Base-by-base conservation (phyloP, 2,113 vertebrate species). In the Gyps fulvus region DNA sequence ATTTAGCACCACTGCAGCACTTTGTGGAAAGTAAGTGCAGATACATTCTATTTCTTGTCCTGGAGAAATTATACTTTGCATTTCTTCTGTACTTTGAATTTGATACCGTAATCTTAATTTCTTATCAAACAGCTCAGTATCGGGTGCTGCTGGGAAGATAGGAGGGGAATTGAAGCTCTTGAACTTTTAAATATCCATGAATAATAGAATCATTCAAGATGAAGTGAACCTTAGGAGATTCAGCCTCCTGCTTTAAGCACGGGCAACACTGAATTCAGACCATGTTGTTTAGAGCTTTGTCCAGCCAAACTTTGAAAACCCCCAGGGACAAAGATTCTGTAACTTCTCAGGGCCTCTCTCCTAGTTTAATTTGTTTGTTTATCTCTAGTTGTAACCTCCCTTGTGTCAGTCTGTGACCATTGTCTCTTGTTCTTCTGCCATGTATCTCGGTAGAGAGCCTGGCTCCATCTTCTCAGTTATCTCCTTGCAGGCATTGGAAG, bases 1-100 rank as follows among this genome's bases (percentile, higher is more conserved):
- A 2, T 90, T 94, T 91, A 93, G 81, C 73, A 95, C 70, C 34
- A 79, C 52, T 55, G 61, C 32, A 78, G 73, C 71, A 67, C 81
- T 94, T 83, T 36, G 55, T 40, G 67, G 62, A 86, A 90, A 87
- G 36, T 65, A 66, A 81, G 83, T 47, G 50, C n/a, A 84, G 87
- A 82, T 83, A 61, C 8, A 23, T 69, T 79, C 36, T 65, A 2
- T 83, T 93, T 71, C 65, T 57, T 92, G 40, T 91, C 80, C 69
- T 89, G 77, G 80, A 92, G 83, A 92, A 90, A 93, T 89, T 58
- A 67, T 15, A 82, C 47, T 95, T 90, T 52, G 80, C 89, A 80
- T 92, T 95, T 96, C 85, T 89, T 95, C 90, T 93, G 58, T 94
- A 86, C 43, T 93, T 91, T 55, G 49, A 47, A 21, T 69, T 93